phyloP scores from a whole-genome alignment of 2,113 vertebrate genomes.

The Hippocampus mohnikei region DNA sequence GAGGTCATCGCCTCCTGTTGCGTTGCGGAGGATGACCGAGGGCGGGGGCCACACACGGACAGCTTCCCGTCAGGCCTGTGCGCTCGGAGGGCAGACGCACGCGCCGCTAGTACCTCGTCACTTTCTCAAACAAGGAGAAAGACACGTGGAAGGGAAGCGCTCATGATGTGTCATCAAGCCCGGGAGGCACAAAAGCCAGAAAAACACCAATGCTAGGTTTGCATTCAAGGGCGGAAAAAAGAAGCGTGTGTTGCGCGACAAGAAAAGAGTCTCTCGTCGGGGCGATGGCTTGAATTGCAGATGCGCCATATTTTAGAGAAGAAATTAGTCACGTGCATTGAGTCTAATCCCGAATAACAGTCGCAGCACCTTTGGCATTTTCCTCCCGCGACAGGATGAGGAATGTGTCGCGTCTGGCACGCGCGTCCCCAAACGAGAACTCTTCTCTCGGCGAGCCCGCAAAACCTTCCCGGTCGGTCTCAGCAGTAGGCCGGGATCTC shows the following conservation, averaged over 20 bases:
- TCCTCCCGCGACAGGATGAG: conserved; percentile 15
- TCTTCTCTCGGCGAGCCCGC: conserved; percentile 79
- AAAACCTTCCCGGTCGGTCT: conserved; percentile 74
- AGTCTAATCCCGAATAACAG: neutral
- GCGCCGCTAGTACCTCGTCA: conserved; percentile 66
- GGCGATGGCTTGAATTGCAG: neutral
- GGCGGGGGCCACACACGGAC: conserved; percentile 46
- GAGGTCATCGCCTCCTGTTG: conserved; percentile 69
- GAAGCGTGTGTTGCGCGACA: neutral
- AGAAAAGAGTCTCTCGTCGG: neutral
- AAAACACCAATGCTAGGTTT: conserved; percentile 34
- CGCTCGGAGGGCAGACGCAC: conserved; percentile 59
- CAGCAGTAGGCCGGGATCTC: conserved; percentile 17
- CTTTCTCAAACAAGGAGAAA: conserved; percentile 31
- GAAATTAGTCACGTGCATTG: neutral
- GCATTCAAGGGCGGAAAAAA: conserved; percentile 32
- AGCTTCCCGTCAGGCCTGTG: conserved; percentile 49
- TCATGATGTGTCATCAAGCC: conserved; percentile 58
- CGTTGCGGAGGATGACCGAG: conserved; percentile 58
- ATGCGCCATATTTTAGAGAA: neutral
- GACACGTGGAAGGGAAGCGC: conserved; percentile 32
- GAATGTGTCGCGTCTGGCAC: conserved; percentile 64
- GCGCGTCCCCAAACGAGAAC: conserved; percentile 67
- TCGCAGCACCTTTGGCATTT: neutral
- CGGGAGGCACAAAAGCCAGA: conserved; percentile 53